A percentile compares a stretch with the other conserved stretches of the same genome.
Evolutionary conservation across 2,888 invertebrate species (phyloP).

Genomic region (Caenorhabditis zanzibari): DNA sequence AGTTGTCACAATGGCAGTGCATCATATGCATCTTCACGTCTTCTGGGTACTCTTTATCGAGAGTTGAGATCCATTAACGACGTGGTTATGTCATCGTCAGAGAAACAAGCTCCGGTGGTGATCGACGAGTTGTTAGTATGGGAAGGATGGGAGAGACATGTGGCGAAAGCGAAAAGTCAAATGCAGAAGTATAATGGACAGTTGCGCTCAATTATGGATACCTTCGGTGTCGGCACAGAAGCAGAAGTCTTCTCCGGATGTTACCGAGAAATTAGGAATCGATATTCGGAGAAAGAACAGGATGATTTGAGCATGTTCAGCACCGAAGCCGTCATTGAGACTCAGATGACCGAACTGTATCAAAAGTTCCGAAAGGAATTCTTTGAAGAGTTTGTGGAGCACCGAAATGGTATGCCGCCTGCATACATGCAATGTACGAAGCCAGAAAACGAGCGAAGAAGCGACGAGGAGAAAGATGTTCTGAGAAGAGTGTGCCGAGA

Average conservation of each 20-base stretch:
- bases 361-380: constrained; percentile 51
- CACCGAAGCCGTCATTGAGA: constrained; percentile 78
- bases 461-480: constrained; percentile 15
- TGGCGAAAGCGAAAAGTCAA: constrained; percentile 28
- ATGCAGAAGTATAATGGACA: constrained; percentile 65
- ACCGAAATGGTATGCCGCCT: background rate
- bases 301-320: constrained; percentile 80
- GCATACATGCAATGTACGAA: constrained; percentile 21
- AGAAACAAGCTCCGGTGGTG: constrained; percentile 59
- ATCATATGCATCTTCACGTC: constrained; percentile 36
- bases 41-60: constrained; percentile 38
- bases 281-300: constrained; percentile 76
- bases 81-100: constrained; percentile 49
- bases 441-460: background rate
- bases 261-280: constrained; percentile 71
- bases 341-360: constrained; percentile 65
- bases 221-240: constrained; percentile 79
- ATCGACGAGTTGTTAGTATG: constrained; percentile 43
- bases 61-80: constrained; percentile 28
- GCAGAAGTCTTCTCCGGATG: constrained; percentile 79
- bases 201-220: constrained; percentile 73
- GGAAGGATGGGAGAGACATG: constrained; percentile 64
- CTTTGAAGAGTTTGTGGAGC: constrained; percentile 50
- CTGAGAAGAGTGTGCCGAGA: constrained; percentile 38
- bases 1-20: constrained; percentile 20